Evolutionary conservation across 2,797 vertebrate genomes (phyloP).

Genomic region (Argya squamiceps): DNA sequence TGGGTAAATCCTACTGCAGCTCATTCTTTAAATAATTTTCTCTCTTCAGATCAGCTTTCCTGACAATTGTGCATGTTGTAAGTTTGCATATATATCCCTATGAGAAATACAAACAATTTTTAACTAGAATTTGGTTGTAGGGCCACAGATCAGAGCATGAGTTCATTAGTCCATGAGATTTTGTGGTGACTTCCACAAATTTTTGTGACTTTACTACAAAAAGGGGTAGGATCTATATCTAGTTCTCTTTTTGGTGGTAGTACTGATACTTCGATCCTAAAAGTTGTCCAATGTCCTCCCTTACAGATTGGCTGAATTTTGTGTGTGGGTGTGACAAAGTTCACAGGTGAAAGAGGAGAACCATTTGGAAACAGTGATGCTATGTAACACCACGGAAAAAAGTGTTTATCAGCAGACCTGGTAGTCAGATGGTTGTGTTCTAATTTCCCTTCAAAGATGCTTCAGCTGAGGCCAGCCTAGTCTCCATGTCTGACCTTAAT

Average conservation of each 20-base stretch:
- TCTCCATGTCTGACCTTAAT: neutral
- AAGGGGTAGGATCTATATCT: neutral
- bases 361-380: neutral
- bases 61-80: neutral
- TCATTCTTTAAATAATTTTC: neutral
- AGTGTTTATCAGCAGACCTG: neutral
- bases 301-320: neutral
- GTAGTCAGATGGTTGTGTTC: neutral
- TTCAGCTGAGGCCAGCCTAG: neutral
- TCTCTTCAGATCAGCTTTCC: neutral
- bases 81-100: neutral
- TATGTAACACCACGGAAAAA: neutral
- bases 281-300: neutral
- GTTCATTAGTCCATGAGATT: neutral
- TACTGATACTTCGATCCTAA: neutral
- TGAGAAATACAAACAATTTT: neutral
- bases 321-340: neutral
- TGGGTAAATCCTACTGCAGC: neutral
- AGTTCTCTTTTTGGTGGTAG: neutral
- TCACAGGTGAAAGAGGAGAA: neutral
- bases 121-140: neutral
- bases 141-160: neutral
- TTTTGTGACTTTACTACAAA: neutral
- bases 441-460: neutral
- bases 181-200: neutral